Evolutionary conservation across 2,888 invertebrate species (phyloP).

Genomic region (Carcina quercana): DNA sequence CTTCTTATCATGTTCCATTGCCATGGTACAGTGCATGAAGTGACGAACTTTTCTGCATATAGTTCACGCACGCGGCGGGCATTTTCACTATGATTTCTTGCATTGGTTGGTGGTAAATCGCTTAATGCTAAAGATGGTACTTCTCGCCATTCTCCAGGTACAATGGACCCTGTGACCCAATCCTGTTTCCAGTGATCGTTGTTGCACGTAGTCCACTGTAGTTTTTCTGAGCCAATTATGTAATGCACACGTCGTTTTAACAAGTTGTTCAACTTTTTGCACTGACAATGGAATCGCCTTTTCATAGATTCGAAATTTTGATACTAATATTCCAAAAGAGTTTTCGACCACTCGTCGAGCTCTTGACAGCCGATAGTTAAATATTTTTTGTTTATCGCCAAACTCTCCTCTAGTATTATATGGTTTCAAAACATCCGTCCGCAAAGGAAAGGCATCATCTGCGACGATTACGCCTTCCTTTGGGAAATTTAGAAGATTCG

Average conservation of each 20-base stretch:
- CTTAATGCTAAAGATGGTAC: constrained; percentile 11
- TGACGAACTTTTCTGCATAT: constrained; percentile 18
- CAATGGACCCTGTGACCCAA: constrained; percentile 7
- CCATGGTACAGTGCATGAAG: constrained; percentile 18
- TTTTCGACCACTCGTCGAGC: constrained; percentile 21
- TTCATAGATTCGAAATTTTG: constrained; percentile 15
- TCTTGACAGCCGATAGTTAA: constrained; percentile 8
- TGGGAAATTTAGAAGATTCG: too few relatives aligned
- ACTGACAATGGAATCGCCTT: constrained; percentile 10
- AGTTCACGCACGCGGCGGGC: constrained; percentile 15
- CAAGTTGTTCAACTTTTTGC: constrained; percentile 15
- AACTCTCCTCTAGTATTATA: too few relatives aligned
- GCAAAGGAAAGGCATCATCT: too few relatives aligned
- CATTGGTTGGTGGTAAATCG: constrained; percentile 12
- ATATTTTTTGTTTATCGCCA: too few relatives aligned
- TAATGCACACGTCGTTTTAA: constrained; percentile 19
- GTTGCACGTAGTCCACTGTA: constrained; percentile 9
- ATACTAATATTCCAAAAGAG: constrained; percentile 14
- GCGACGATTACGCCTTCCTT: too few relatives aligned
- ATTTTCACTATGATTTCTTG: constrained; percentile 11
- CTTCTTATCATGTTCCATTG: constrained; percentile 18
- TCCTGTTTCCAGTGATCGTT: constrained; percentile 11
- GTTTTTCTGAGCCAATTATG: constrained; percentile 21
- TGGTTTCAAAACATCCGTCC: too few relatives aligned
- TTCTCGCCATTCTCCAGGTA: constrained; percentile 12